Percentiles rank a stretch among this genome's conserved stretches.
phyloP scores from a whole-genome alignment of 2,888 invertebrate species.

The Caenorhabditis plicata region DNA sequence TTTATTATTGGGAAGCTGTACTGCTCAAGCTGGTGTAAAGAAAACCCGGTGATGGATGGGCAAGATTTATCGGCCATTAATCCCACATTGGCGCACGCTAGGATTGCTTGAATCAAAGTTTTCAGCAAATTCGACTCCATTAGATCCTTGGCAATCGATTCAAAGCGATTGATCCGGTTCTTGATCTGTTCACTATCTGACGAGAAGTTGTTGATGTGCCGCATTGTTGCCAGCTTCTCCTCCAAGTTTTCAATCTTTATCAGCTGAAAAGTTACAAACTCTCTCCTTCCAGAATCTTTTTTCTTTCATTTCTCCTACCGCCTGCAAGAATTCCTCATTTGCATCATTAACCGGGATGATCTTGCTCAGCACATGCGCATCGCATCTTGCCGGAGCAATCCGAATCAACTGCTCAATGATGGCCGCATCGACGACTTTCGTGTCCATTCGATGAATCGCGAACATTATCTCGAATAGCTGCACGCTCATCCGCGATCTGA shows the following conservation, averaged over 20 bases:
- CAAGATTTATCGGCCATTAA: slow-evolving; percentile 27
- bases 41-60: slow-evolving; percentile 20
- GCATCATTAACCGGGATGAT: slow-evolving; percentile 7
- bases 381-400: slow-evolving; percentile 34
- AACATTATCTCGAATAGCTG: slow-evolving; percentile 58
- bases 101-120: too few relatives aligned
- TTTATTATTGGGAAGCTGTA: background rate
- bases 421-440: slow-evolving; percentile 11
- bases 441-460: slow-evolving; percentile 50
- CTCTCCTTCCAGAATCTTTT: too few relatives aligned
- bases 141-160: too few relatives aligned
- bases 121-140: too few relatives aligned
- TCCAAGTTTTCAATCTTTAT: slow-evolving; percentile 55
- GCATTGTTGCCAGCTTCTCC: slow-evolving; percentile 55
- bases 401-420: slow-evolving; percentile 16
- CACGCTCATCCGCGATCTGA: slow-evolving; percentile 37
- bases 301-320: too few relatives aligned
- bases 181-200: too few relatives aligned
- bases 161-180: too few relatives aligned
- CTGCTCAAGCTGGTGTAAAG: background rate
- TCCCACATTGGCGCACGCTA: slow-evolving; percentile 25
- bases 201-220: slow-evolving; percentile 48
- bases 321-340: slow-evolving; percentile 27
- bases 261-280: too few relatives aligned
- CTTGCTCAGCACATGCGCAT: slow-evolving; percentile 26